These are phyloP conservation scores for Steatocranus sp. DNA, from an alignment of 2,797 vertebrate genomes.

Conservation along the genomic window DNA sequence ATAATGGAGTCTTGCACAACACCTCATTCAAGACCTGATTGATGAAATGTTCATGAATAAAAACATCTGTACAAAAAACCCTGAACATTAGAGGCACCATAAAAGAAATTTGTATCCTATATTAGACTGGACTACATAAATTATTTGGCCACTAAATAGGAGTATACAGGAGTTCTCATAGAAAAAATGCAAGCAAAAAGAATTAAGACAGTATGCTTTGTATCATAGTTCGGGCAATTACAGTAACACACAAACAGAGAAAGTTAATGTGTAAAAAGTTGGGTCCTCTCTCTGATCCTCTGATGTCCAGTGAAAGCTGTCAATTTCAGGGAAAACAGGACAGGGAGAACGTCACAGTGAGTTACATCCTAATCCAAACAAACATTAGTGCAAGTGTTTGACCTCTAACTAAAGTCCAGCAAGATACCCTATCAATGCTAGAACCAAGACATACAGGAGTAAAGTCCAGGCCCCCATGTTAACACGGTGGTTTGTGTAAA, in stretches of 20 bases:
- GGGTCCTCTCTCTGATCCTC: not conserved
- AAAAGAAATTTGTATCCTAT: not conserved
- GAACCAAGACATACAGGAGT: constrained; percentile 9
- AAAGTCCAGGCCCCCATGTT: constrained; percentile 50
- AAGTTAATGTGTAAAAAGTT: not conserved
- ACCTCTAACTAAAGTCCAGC: constrained; percentile 58
- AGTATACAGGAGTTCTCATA: not conserved
- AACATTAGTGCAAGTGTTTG: constrained; percentile 14
- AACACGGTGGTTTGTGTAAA: constrained; percentile 10
- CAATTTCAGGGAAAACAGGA: not conserved
- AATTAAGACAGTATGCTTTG: not conserved
- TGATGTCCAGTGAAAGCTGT: not conserved
- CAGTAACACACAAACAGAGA: not conserved
- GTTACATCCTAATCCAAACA: constrained; percentile 14
- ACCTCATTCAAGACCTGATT: not conserved
- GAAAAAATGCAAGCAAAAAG: not conserved
- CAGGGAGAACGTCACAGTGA: not conserved
- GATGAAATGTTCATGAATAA: not conserved
- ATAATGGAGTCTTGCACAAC: not conserved
- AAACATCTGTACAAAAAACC: not conserved
- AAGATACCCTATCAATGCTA: constrained; percentile 44
- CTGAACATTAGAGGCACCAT: not conserved
- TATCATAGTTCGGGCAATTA: fast-evolving
- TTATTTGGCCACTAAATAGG: not conserved
- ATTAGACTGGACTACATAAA: not conserved